Evolutionary conservation across 1,140 invertebrate genomes (phyloP).

Genomic region (Cherax quadricarinatus): DNA sequence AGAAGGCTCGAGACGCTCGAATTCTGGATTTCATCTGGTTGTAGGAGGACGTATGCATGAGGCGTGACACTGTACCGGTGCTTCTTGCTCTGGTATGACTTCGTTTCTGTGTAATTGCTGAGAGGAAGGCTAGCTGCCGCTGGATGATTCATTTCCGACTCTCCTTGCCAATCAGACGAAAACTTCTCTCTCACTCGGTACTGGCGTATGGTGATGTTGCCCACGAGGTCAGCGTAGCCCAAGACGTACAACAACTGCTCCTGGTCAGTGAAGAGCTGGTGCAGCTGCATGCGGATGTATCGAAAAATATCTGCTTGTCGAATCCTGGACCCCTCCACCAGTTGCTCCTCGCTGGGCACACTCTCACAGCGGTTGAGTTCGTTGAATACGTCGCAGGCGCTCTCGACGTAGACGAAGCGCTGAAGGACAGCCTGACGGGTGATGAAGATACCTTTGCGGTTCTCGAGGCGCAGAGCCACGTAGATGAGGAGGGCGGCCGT

Average conservation of each 20-base stretch:
- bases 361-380: background rate
- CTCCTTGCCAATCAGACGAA: background rate
- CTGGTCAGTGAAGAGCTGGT: background rate
- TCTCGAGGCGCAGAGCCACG: background rate
- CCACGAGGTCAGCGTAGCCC: slow-evolving; percentile 15
- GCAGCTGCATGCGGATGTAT: background rate
- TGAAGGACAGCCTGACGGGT: background rate
- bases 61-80: background rate
- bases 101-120: background rate
- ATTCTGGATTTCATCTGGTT: background rate
- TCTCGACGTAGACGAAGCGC: background rate
- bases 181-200: background rate
- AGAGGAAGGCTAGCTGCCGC: background rate
- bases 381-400: background rate
- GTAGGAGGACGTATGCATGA: slow-evolving; percentile 4
- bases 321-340: background rate
- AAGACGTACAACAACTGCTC: background rate
- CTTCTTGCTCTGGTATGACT: background rate
- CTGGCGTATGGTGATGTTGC: slow-evolving; percentile 20
- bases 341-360: background rate
- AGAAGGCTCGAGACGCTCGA: no score
- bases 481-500: background rate
- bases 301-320: background rate
- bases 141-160: background rate
- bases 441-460: slow-evolving; percentile 8